Evolutionary conservation across 2,113 vertebrate genomes (phyloP).

Genomic region (Alligator mississippiensis): DNA sequence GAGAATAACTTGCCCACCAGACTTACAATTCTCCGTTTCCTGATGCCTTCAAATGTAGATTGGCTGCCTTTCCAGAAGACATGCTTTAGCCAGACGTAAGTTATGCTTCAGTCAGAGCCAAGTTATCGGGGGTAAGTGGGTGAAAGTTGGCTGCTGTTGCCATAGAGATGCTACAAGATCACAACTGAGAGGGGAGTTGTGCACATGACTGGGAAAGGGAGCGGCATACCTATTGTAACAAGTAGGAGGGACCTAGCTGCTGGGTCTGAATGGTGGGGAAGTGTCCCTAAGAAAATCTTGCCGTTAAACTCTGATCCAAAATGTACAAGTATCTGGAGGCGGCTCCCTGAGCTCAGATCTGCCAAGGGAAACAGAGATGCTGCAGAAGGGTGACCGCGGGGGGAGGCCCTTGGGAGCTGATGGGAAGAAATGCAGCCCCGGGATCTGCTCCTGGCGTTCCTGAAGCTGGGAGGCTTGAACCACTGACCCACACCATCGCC

Average conservation of each 20-base stretch:
- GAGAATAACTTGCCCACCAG: no score
- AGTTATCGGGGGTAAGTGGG: no score
- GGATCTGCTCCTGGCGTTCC: background rate
- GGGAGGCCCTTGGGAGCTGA: background rate
- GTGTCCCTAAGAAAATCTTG: background rate
- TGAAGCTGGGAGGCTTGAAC: background rate
- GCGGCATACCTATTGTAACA: background rate
- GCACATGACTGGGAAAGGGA: background rate
- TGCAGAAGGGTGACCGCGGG: background rate
- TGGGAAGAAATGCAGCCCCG: background rate
- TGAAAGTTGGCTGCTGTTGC: background rate
- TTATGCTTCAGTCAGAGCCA: no score
- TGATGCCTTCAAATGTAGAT: no score
- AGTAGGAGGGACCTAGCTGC: background rate
- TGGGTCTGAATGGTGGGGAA: background rate
- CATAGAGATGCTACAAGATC: constrained; percentile 40
- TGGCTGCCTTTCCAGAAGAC: no score
- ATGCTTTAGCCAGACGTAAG: no score
- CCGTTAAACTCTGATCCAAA: background rate
- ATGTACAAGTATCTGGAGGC: background rate
- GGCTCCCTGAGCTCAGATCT: background rate
- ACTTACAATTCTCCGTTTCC: no score
- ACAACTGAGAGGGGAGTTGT: background rate
- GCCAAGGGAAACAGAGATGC: background rate
- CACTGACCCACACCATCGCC: background rate